Evolutionary conservation across 2,888 invertebrate species (phyloP), one percentile per base, ranked within the genome.

Genomic region (Chromoteleia sp.): DNA sequence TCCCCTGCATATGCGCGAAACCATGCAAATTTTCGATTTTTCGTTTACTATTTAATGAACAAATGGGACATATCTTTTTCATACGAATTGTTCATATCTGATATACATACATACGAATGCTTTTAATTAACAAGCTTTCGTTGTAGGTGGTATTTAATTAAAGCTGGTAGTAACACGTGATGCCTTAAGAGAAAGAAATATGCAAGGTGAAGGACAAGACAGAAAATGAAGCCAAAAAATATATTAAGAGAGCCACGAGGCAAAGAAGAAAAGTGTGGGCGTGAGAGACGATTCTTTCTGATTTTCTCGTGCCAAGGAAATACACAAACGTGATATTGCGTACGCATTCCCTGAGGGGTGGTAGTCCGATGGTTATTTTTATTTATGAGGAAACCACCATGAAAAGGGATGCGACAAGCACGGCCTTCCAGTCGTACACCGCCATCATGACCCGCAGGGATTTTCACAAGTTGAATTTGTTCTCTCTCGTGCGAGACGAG

Each of bases 321-420:
- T 81, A 85, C 86, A 84, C 83, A 83, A 86, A 88, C 84, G 86
- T 87, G 88, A 89, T 89, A 89, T 89, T 88, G 87, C 89, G 87
- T 86, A 85, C 85, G 89, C 88, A 86, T 87, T 88, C 87, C 88
- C 85, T 81, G 84, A 85, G 87, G 88, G 87, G 85, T 85, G 87
- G 79, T 70, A 80, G 83, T 75, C 79, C 87, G 85, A 88, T 89
- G 89, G 90, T 91, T 91, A 91, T 91, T 91, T 91, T 91, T 91
- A 91, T 91, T 91, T 91, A 91, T 91, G 91, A 91, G 91, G 88
- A 90, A 90, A 90, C 90, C 89, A 89, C 90, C 89, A 89, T 90
- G 90, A 91, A 90, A 90, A 90, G 89, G 88, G 89, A 90, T 82
- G 86, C 86, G 85, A 87, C 87, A 87, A 86, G 88, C 85, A 78